Conservation (phyloP, 2,797 vertebrate genomes). For the Macropodus opercularis region DNA sequence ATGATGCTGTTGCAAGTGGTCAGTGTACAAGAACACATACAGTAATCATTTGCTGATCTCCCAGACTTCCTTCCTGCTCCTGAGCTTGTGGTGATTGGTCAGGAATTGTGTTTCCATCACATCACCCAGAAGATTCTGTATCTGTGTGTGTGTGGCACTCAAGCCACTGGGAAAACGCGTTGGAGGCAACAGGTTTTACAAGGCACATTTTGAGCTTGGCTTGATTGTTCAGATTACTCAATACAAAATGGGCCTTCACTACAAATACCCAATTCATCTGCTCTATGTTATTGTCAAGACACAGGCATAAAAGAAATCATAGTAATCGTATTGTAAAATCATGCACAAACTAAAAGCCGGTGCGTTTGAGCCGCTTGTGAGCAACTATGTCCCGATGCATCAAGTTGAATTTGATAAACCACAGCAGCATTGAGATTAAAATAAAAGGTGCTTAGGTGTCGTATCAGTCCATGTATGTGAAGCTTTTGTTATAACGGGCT, state of each 20-base stretch:
- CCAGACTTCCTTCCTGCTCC: conserved; percentile 42
- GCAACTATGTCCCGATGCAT: neutral
- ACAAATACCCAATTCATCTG: neutral
- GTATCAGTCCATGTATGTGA: conserved; percentile 34
- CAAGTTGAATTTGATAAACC: neutral
- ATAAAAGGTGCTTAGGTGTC: conserved; percentile 48
- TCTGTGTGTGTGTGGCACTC: conserved; percentile 22
- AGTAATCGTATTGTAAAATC: neutral
- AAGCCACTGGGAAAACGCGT: conserved; percentile 37
- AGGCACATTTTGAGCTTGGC: conserved; percentile 17
- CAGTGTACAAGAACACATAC: conserved; percentile 31
- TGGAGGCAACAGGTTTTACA: too few species aligned
- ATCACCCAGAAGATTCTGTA: conserved; percentile 27
- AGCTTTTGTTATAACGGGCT: conserved; percentile 19
- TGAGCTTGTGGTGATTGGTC: conserved; percentile 46
- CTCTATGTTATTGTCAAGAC: neutral
- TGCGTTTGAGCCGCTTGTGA: conserved; percentile 3
- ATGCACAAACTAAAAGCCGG: conserved; percentile 7
- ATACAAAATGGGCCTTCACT: neutral
- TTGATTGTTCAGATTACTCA: neutral
- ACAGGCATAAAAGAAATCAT: conserved; percentile 3
- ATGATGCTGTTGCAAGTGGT: conserved; percentile 31
- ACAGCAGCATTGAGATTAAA: conserved; percentile 4
- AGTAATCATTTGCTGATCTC: conserved; percentile 34
- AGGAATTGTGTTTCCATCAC: conserved; percentile 40